Conservation (phyloP, 64 coral and sea anemone genomes). For the Montipora efflorescens region DNA sequence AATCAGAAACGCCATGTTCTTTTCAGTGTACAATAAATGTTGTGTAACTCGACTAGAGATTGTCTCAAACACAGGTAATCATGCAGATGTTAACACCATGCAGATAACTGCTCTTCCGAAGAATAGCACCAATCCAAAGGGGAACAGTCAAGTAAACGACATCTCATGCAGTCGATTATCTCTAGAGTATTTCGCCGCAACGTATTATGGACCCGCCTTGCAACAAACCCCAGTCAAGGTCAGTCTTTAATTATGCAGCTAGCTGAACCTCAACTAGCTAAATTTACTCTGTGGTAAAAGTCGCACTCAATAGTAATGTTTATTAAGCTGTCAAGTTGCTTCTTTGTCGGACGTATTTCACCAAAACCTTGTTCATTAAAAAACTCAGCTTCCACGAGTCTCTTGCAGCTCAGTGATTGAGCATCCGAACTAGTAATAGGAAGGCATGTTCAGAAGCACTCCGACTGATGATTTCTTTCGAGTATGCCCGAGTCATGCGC, state of each 20-base stretch:
- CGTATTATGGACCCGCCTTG: constrained; percentile 82
- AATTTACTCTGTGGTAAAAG: neutral
- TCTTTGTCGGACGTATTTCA: too few species aligned
- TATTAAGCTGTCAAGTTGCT: too few species aligned
- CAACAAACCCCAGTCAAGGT: constrained; percentile 88
- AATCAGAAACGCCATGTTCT: too few species aligned
- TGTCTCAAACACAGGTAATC: neutral
- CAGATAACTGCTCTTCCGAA: neutral
- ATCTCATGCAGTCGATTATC: neutral
- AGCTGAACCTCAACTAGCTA: neutral
- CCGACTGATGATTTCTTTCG: too few species aligned
- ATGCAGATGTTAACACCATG: neutral
- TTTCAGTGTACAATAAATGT: neutral
- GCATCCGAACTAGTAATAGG: too few species aligned
- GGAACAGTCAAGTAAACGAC: neutral
- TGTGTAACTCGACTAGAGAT: neutral
- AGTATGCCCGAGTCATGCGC: too few species aligned
- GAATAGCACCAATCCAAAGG: neutral
- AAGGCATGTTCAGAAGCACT: too few species aligned
- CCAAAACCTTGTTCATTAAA: too few species aligned
- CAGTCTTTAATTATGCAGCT: neutral
- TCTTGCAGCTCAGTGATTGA: too few species aligned
- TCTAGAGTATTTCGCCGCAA: constrained; percentile 65
- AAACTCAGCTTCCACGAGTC: too few species aligned
- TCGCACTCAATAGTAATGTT: too few species aligned